phyloP scores from a whole-genome alignment of 92 coral and sea anemone genomes.

The Epizoanthus rinbou region DNA sequence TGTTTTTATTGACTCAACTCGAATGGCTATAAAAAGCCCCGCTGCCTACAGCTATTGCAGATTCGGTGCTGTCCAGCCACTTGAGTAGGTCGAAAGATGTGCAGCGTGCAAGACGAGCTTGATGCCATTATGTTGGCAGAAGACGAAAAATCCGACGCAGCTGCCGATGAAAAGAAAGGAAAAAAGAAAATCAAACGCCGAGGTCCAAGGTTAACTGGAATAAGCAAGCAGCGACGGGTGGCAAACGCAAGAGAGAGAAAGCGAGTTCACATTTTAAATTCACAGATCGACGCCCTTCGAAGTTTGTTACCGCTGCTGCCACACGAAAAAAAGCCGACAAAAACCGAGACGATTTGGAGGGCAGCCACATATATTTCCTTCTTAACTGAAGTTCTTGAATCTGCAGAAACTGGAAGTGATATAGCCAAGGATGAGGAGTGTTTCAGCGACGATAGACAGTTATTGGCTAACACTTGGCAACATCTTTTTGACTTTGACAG shows the following conservation, averaged over 20 bases:
- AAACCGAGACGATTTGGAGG: constrained; percentile 81
- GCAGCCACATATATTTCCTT: constrained; percentile 77
- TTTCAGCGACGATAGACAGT: constrained; percentile 35
- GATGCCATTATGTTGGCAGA: constrained; percentile 37
- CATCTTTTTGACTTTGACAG: constrained; percentile 45
- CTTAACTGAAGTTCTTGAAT: constrained; percentile 41
- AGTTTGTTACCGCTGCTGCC: constrained; percentile 76
- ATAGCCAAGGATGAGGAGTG: constrained; percentile 27
- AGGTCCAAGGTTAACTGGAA: constrained; percentile 80
- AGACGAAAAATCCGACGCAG: constrained; percentile 35
- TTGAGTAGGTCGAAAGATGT: constrained; percentile 16
- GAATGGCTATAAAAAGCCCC: constrained; percentile 45
- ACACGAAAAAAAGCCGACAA: constrained; percentile 83
- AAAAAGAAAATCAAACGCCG: constrained; percentile 84
- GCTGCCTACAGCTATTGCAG: constrained; percentile 50
- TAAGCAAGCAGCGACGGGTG: constrained; percentile 85
- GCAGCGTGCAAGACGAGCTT: constrained; percentile 46
- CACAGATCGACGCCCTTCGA: constrained; percentile 74
- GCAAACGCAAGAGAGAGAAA: constrained; percentile 91
- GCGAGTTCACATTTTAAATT: constrained; percentile 81
- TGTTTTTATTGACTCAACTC: constrained; percentile 42
- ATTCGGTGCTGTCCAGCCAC: constrained; percentile 10
- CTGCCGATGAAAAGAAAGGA: constrained; percentile 46
- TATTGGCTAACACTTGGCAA: constrained; percentile 48
- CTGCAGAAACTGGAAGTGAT: constrained; percentile 44